Evolutionary conservation across 2,888 invertebrate genomes (phyloP).

Genomic region (Sisyra nigra): DNA sequence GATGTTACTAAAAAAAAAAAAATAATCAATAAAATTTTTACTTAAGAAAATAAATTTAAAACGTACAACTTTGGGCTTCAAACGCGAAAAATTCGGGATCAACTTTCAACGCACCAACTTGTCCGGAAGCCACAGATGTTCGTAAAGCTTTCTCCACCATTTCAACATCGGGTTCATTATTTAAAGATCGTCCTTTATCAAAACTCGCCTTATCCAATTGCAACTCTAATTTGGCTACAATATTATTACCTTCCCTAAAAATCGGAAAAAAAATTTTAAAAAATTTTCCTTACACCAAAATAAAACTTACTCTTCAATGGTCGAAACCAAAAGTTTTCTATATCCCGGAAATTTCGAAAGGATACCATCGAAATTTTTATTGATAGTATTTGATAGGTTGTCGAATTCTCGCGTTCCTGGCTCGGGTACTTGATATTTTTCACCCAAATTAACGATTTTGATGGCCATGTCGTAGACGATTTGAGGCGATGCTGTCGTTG

Average conservation of each 20-base stretch:
- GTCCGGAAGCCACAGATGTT: constrained; percentile 54
- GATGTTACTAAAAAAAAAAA: constrained; percentile 32
- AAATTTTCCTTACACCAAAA: background rate
- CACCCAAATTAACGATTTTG: constrained; percentile 58
- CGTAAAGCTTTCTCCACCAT: constrained; percentile 38
- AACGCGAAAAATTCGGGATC: constrained; percentile 69
- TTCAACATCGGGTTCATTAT: constrained; percentile 19
- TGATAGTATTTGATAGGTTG: constrained; percentile 46
- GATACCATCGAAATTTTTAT: constrained; percentile 43
- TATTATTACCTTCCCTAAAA: constrained; percentile 41
- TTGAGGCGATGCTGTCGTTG: constrained; percentile 45
- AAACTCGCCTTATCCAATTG: constrained; percentile 54
- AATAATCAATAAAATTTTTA: background rate
- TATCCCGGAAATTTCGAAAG: constrained; percentile 53
- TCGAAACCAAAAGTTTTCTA: constrained; percentile 47
- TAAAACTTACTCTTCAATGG: constrained; percentile 48
- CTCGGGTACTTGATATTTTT: constrained; percentile 59
- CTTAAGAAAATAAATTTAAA: background rate
- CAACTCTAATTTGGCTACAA: constrained; percentile 60
- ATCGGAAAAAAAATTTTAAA: no score
- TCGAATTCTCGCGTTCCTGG: constrained; percentile 57
- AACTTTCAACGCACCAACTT: constrained; percentile 61
- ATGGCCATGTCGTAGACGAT: constrained; percentile 54
- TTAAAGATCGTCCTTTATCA: constrained; percentile 38
- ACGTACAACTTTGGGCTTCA: constrained; percentile 53